A percentile compares a stretch with the other conserved stretches of the same genome.
Conservation (phyloP, 2,797 vertebrate genomes). For the Pelochelys cantorii region DNA sequence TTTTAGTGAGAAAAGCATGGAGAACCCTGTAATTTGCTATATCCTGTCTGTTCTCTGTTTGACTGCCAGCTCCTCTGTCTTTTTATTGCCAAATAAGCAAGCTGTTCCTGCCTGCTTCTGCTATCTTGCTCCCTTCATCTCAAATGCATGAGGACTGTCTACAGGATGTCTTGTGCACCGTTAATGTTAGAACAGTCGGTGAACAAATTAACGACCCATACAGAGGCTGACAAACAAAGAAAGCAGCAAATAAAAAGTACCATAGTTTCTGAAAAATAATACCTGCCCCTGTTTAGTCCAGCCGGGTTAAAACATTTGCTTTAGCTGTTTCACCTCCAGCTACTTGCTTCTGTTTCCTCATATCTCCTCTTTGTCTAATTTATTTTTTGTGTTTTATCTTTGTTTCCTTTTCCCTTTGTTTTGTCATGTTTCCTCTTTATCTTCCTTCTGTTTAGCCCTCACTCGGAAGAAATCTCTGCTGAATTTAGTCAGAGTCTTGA, state of each 20-base stretch:
- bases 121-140: constrained; percentile 62
- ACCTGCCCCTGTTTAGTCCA: constrained; percentile 31
- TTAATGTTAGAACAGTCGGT: constrained; percentile 20
- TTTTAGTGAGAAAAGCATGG: constrained; percentile 68
- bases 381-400: constrained; percentile 34
- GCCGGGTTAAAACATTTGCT: constrained; percentile 38
- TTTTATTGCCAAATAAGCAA: constrained; percentile 75
- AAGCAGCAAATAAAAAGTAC: constrained; percentile 57
- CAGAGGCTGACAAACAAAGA: constrained; percentile 44
- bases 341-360: constrained; percentile 26
- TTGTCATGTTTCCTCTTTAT: constrained; percentile 59
- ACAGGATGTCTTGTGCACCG: constrained; percentile 31
- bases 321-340: constrained; percentile 57
- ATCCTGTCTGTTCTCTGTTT: constrained; percentile 70
- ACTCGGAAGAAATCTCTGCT: constrained; percentile 32
- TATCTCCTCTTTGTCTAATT: neutral
- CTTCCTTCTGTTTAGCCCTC: constrained; percentile 34
- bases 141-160: constrained; percentile 46
- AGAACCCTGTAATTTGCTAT: constrained; percentile 66
- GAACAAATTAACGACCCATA: constrained; percentile 49
- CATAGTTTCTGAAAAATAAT: neutral
- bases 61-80: constrained; percentile 38
- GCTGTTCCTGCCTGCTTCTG: constrained; percentile 61
- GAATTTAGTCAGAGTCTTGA: constrained; percentile 29
- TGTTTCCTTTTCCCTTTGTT: constrained; percentile 44